Evolutionary conservation across 2,888 invertebrate species (phyloP).

Genomic region (Mechanitis messenoides): DNA sequence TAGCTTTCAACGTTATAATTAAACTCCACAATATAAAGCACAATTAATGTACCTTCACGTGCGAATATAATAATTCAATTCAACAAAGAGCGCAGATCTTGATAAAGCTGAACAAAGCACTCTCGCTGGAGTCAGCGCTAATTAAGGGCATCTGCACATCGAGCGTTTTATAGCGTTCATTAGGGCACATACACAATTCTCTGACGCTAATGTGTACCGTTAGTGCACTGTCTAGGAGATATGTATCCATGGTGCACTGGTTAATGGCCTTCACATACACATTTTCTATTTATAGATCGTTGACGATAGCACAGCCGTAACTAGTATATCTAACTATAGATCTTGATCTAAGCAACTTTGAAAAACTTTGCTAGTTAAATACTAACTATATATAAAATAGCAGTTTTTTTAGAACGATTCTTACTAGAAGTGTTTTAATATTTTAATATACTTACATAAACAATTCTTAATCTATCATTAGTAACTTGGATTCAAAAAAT

Average conservation of each 20-base stretch:
- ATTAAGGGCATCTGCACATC: conserved; percentile 54
- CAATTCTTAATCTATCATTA: too few species aligned
- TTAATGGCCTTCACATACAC: background rate
- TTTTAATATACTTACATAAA: too few species aligned
- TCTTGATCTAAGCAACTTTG: too few species aligned
- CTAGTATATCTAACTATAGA: too few species aligned
- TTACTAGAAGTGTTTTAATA: too few species aligned
- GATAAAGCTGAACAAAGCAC: conserved; percentile 35
- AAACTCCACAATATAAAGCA: conserved; percentile 11
- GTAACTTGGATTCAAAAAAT: too few species aligned
- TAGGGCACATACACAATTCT: conserved; percentile 33
- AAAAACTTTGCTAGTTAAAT: too few species aligned
- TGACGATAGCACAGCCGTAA: too few species aligned
- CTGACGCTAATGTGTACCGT: conserved; percentile 20
- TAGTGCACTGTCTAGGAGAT: conserved; percentile 9
- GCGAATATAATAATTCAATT: conserved; percentile 32
- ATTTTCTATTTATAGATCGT: too few species aligned
- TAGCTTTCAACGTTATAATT: conserved; percentile 19
- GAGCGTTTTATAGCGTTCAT: conserved; percentile 46
- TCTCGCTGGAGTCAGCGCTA: conserved; percentile 44
- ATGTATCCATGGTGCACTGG: conserved; percentile 5
- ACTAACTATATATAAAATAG: too few species aligned
- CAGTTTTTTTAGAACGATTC: too few species aligned
- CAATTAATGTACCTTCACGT: conserved; percentile 21
- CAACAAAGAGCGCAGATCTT: conserved; percentile 26